A percentile compares a stretch with the other conserved stretches of the same genome.
Conservation (phyloP, 1,140 invertebrate species). For the Maniola jurtina region DNA sequence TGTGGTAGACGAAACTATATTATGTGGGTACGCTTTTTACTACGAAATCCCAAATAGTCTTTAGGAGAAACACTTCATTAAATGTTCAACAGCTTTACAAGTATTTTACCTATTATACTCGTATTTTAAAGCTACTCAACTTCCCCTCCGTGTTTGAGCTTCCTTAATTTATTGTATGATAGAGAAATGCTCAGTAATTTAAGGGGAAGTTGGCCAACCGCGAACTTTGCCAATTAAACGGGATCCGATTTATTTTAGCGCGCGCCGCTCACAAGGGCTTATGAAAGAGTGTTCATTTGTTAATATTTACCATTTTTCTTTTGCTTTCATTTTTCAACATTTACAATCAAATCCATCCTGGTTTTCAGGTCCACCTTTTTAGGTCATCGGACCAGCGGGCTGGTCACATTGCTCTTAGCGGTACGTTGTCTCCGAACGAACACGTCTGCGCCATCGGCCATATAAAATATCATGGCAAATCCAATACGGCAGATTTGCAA, state of each 20-base stretch:
- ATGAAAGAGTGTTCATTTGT: constrained; percentile 17
- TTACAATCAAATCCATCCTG: no score
- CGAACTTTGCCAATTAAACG: constrained; percentile 64
- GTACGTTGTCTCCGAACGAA: no score
- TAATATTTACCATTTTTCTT: constrained; percentile 8
- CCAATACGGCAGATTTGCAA: no score
- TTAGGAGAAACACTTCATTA: background rate
- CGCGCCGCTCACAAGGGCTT: constrained; percentile 38
- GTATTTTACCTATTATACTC: background rate
- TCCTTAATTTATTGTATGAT: constrained; percentile 48
- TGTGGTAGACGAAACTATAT: no score
- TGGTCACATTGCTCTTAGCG: no score
- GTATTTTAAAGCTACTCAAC: background rate
- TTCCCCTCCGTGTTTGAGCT: constrained; percentile 35
- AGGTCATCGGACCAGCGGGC: no score
- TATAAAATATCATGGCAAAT: no score
- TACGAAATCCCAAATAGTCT: no score
- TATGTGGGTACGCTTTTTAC: no score
- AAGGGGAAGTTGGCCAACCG: constrained; percentile 46
- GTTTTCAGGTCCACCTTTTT: no score
- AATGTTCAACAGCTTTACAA: background rate
- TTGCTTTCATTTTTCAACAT: no score
- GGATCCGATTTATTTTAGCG: constrained; percentile 55
- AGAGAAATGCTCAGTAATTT: constrained; percentile 58
- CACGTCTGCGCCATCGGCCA: no score